phyloP scores from a whole-genome alignment of 2,797 vertebrate genomes.

The Prunella strophiata region DNA sequence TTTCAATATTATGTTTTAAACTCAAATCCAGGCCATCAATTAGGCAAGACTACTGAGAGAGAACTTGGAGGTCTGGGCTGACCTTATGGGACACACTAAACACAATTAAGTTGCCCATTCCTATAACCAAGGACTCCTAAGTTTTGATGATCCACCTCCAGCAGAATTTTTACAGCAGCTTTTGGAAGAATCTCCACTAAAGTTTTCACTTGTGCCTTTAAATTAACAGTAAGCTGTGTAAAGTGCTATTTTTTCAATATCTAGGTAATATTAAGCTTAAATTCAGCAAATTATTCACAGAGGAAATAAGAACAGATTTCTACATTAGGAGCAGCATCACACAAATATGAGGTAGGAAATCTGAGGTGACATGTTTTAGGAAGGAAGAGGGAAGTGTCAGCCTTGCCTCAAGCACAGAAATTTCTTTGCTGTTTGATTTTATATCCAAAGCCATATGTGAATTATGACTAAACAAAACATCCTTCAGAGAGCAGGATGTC shows the following conservation, averaged over 20 bases:
- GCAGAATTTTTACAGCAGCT: not conserved
- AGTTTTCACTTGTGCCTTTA: not conserved
- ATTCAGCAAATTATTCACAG: not conserved
- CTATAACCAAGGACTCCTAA: not conserved
- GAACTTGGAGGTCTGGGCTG: not conserved
- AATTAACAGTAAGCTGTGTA: not conserved
- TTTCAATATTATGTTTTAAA: not conserved
- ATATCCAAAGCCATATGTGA: not conserved
- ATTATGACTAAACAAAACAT: accelerated
- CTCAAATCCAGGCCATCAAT: not conserved
- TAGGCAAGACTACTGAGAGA: not conserved
- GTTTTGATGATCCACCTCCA: not conserved
- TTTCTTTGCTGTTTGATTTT: not conserved
- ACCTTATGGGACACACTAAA: not conserved
- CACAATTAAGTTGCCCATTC: not conserved
- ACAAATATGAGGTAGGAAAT: not conserved
- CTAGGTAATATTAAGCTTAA: not conserved
- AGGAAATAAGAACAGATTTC: not conserved
- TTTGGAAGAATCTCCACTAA: not conserved
- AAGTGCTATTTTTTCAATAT: not conserved
- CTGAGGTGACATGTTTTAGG: not conserved
- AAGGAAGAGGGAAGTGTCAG: not conserved
- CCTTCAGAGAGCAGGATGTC: not conserved
- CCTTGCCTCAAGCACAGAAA: not conserved
- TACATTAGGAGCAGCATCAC: not conserved